These are phyloP conservation scores for Erpornis zantholeuca DNA, from an alignment of 2,113 vertebrate genomes.

Conservation along the genomic window DNA sequence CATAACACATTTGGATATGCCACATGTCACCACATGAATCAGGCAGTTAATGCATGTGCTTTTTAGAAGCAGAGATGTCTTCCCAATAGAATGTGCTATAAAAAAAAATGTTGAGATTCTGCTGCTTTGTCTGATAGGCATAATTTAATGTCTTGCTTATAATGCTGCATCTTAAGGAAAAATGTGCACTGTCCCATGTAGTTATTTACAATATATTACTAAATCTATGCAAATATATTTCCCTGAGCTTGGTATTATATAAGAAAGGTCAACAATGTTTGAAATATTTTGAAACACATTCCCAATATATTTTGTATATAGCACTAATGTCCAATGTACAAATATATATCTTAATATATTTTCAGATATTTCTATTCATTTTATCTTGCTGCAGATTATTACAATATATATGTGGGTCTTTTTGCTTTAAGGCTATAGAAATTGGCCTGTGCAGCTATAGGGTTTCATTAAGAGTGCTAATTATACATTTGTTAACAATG, in stretches of 20 bases:
- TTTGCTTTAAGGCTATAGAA: constrained; percentile 14
- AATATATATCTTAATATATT: constrained; percentile 77
- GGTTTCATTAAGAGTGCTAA: constrained; percentile 48
- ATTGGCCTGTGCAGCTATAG: background rate
- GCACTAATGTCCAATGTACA: constrained; percentile 65
- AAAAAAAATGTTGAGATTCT: constrained; percentile 75
- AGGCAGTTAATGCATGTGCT: constrained; percentile 81
- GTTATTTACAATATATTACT: constrained; percentile 81
- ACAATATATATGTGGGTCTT: background rate
- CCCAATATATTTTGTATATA: constrained; percentile 68
- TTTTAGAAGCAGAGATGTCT: constrained; percentile 79
- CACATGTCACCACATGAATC: constrained; percentile 84
- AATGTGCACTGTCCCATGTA: constrained; percentile 75
- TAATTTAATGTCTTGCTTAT: constrained; percentile 83
- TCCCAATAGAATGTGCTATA: constrained; percentile 80
- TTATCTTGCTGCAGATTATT: constrained; percentile 55
- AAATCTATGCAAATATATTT: constrained; percentile 85
- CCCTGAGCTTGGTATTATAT: constrained; percentile 71
- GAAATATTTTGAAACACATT: constrained; percentile 79
- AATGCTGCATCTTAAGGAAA: constrained; percentile 82
- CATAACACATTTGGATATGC: constrained; percentile 83
- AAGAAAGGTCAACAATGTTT: constrained; percentile 83
- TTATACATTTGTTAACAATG: constrained; percentile 16
- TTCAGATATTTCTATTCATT: constrained; percentile 65
- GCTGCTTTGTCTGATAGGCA: constrained; percentile 82